phyloP scores from a whole-genome alignment of 2,888 invertebrate species.

The Ptychoptera albimana region DNA sequence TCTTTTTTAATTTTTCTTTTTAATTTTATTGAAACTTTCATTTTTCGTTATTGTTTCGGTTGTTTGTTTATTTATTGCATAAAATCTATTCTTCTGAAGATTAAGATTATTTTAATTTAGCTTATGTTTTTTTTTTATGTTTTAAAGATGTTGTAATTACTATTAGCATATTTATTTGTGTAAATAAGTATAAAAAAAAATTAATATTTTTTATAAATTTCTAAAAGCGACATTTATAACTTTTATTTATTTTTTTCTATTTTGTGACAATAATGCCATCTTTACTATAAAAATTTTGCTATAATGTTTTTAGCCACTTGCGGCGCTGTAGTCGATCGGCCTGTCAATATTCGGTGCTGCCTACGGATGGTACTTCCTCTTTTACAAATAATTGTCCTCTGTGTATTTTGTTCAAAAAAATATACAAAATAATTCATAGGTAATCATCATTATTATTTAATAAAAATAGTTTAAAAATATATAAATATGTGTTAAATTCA shows the following conservation, averaged over 20 bases:
- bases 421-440: constrained; percentile 30
- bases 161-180: no score
- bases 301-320: not conserved
- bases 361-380: constrained; percentile 23
- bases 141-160: no score
- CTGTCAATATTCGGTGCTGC: constrained; percentile 6
- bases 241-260: not conserved
- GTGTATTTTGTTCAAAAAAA: constrained; percentile 26
- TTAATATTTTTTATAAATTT: no score
- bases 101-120: no score
- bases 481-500: not conserved
- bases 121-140: no score
- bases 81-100: no score
- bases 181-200: no score
- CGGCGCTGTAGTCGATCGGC: not conserved
- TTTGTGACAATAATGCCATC: not conserved
- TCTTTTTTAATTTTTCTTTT: no score
- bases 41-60: no score
- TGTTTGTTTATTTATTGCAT: no score
- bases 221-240: no score
- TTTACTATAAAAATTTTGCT: not conserved
- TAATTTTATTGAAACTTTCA: no score
- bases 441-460: constrained; percentile 17
- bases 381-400: constrained; percentile 30
- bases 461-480: not conserved